Percentiles rank a stretch among this genome's conserved stretches.
Conservation (phyloP, 1,140 invertebrate genomes). For the Zeugodacus cucurbitae region DNA sequence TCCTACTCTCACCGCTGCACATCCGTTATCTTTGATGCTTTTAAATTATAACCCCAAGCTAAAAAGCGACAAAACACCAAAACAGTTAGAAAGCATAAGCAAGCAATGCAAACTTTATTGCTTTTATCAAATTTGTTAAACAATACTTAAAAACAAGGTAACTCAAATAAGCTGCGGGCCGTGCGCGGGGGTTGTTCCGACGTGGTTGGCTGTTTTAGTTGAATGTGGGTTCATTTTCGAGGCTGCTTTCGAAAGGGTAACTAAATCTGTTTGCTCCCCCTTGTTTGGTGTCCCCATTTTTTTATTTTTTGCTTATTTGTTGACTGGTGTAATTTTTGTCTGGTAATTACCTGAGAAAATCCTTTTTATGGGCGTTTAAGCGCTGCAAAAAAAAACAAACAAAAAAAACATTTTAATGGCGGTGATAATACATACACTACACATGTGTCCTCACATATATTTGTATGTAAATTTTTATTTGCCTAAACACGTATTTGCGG, state of each 20-base stretch:
- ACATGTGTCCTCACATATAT: not conserved
- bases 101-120: constrained; percentile 33
- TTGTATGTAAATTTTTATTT: not conserved
- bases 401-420: not conserved
- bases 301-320: not conserved
- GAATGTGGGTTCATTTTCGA: too few species aligned
- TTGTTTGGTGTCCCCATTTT: not conserved
- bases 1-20: not conserved
- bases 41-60: constrained; percentile 8
- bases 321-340: not conserved
- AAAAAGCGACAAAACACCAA: constrained; percentile 8
- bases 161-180: not conserved
- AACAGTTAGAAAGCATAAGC: constrained; percentile 2
- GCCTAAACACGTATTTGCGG: not conserved
- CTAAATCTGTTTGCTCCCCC: not conserved
- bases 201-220: not conserved
- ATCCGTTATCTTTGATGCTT: constrained; percentile 22
- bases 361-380: not conserved
- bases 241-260: not conserved
- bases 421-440: not conserved
- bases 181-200: not conserved
- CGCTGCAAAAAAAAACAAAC: not conserved
- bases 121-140: constrained; percentile 38
- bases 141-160: constrained; percentile 1
- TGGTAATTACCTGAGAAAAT: constrained; percentile 26